A percentile compares a stretch with the other conserved stretches of the same genome.
phyloP scores from a whole-genome alignment of 2,797 vertebrate species.

The Crypturellus tataupa region DNA sequence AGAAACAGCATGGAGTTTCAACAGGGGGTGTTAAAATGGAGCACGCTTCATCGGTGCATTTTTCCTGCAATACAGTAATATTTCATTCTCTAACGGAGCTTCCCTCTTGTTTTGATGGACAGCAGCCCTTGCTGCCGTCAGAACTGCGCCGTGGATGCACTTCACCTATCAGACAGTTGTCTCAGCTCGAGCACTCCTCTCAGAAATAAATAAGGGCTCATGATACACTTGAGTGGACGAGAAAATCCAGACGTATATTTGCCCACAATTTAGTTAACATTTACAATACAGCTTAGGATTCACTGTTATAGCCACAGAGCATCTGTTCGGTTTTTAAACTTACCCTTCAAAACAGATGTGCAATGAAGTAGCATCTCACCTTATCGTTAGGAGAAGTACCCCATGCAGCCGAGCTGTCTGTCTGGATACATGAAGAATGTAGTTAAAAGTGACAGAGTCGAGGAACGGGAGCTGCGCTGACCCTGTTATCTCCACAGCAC shows the following conservation, averaged over 20 bases:
- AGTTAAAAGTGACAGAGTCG: not conserved
- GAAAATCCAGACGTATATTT: conserved; percentile 47
- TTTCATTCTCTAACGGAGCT: not conserved
- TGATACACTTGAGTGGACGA: conserved; percentile 42
- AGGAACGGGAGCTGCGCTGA: not conserved
- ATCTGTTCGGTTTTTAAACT: not conserved
- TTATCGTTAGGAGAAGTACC: not conserved
- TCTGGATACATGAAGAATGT: not conserved
- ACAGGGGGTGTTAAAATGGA: not conserved
- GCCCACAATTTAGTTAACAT: conserved; percentile 51
- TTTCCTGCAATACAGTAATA: not conserved
- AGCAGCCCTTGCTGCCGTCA: not conserved
- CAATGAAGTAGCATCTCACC: not conserved
- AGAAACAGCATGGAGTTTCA: not conserved
- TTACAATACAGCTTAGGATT: conserved; percentile 30
- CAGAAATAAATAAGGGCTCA: conserved; percentile 46
- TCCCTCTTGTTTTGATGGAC: not conserved
- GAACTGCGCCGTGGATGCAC: not conserved
- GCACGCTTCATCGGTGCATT: not conserved
- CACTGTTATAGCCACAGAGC: conserved; percentile 27
- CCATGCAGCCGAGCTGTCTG: not conserved
- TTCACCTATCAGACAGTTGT: conserved; percentile 33
- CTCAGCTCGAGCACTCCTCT: conserved; percentile 11
- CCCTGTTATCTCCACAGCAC: not conserved
- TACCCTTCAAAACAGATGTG: not conserved